Percentiles rank a stretch among this genome's conserved stretches.
phyloP scores from a whole-genome alignment of 35 echinoderm and acorn worm species.

The Apostichopus japonicus region DNA sequence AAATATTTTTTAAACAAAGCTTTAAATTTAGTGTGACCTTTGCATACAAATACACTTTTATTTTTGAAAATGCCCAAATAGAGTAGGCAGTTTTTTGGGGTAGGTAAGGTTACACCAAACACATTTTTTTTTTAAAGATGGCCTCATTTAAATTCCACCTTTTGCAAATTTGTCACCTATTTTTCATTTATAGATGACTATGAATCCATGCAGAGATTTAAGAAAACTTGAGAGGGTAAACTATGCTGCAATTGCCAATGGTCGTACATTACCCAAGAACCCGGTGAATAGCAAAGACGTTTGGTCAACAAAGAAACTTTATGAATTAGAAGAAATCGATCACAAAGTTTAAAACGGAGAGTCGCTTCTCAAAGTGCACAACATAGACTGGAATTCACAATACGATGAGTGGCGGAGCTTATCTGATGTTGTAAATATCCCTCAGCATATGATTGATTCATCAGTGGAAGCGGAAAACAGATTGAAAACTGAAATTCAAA shows the following conservation, averaged over 20 bases:
- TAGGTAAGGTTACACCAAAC: no score
- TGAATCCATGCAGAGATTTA: neutral
- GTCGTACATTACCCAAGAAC: no score
- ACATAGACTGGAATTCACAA: slow-evolving; percentile 8
- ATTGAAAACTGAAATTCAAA: slow-evolving; percentile 5
- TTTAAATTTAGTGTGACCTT: no score
- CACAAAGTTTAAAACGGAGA: neutral
- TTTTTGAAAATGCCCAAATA: no score
- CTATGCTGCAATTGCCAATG: neutral
- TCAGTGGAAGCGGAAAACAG: slow-evolving; percentile 8
- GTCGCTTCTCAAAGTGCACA: neutral
- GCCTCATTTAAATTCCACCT: no score
- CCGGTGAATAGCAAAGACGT: no score
- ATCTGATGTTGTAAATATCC: slow-evolving; percentile 15
- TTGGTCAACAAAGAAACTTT: neutral
- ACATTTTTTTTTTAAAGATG: no score
- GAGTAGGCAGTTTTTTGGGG: no score
- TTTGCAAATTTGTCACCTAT: no score
- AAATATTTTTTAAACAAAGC: no score
- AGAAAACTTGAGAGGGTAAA: neutral
- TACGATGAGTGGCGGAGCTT: slow-evolving; percentile 4
- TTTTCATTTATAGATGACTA: neutral
- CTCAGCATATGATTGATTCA: slow-evolving; percentile 7
- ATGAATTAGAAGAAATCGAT: neutral
- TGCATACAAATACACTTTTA: no score